phyloP scores from a whole-genome alignment of 2,797 vertebrate genomes.

The Danio kyathit region DNA sequence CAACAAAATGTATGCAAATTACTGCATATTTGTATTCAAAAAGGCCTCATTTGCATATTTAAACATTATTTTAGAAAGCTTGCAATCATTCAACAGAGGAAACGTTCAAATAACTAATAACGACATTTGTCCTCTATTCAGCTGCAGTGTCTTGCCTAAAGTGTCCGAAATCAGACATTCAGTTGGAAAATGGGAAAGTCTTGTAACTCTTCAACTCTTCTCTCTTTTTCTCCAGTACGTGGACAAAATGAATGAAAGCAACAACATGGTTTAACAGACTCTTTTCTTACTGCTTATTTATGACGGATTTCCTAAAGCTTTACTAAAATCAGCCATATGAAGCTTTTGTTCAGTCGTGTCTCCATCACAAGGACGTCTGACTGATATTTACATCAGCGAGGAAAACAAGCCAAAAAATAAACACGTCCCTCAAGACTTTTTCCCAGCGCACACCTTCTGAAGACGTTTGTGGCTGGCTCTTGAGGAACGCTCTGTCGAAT shows the following conservation, averaged over 20 bases:
- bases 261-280: slow-evolving; percentile 95
- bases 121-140: too few relatives aligned
- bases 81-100: too few relatives aligned
- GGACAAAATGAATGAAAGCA: slow-evolving; percentile 95
- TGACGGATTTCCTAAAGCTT: slow-evolving; percentile 73
- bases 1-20: too few relatives aligned
- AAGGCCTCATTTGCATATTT: too few relatives aligned
- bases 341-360: slow-evolving; percentile 48
- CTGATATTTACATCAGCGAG: slow-evolving; percentile 33
- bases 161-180: neutral
- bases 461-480: slow-evolving; percentile 3
- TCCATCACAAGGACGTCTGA: slow-evolving; percentile 60
- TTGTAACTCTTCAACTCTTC: slow-evolving; percentile 11
- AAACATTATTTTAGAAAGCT: too few relatives aligned
- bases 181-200: neutral
- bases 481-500: neutral
- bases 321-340: slow-evolving; percentile 51
- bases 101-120: too few relatives aligned
- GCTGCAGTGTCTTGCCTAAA: too few relatives aligned
- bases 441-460: slow-evolving; percentile 17
- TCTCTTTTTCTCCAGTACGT: slow-evolving; percentile 85
- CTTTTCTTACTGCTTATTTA: slow-evolving; percentile 78
- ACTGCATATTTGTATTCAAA: too few relatives aligned
- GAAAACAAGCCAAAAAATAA: slow-evolving; percentile 37
- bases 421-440: slow-evolving; percentile 12